phyloP scores from a whole-genome alignment of 2,797 vertebrate genomes.

The Agapornis canus region DNA sequence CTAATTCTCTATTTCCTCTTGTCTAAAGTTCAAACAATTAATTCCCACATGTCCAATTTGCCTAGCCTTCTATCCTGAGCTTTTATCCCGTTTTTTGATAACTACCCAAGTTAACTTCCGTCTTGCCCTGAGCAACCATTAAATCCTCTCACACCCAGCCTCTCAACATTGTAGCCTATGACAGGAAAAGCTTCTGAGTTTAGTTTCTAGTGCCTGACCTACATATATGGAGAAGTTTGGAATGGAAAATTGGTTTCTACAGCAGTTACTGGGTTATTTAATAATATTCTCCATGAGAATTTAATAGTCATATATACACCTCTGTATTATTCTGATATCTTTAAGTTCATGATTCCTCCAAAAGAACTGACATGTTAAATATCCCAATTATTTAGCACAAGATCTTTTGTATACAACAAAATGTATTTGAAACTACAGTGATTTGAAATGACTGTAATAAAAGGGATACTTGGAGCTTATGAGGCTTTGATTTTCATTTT shows the following conservation, averaged over 20 bases:
- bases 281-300: neutral
- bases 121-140: neutral
- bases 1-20: neutral
- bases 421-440: neutral
- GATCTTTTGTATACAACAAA: neutral
- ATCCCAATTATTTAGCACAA: conserved; percentile 7
- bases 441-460: conserved; percentile 8
- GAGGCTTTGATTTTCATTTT: conserved; percentile 44
- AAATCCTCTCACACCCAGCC: neutral
- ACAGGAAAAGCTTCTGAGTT: neutral
- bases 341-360: neutral
- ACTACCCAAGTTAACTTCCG: neutral
- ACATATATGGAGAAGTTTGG: neutral
- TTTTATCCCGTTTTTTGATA: neutral
- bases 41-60: neutral
- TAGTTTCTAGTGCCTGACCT: neutral
- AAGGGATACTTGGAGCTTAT: neutral
- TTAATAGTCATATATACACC: conserved; percentile 3
- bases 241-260: neutral
- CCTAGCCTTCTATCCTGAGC: neutral
- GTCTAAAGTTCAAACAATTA: neutral
- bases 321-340: neutral
- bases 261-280: neutral
- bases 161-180: neutral
- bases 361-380: neutral